Percentiles rank a stretch among this genome's conserved stretches.
Evolutionary conservation across 2,888 invertebrate genomes (phyloP).

Genomic region (Drosophila falleni): DNA sequence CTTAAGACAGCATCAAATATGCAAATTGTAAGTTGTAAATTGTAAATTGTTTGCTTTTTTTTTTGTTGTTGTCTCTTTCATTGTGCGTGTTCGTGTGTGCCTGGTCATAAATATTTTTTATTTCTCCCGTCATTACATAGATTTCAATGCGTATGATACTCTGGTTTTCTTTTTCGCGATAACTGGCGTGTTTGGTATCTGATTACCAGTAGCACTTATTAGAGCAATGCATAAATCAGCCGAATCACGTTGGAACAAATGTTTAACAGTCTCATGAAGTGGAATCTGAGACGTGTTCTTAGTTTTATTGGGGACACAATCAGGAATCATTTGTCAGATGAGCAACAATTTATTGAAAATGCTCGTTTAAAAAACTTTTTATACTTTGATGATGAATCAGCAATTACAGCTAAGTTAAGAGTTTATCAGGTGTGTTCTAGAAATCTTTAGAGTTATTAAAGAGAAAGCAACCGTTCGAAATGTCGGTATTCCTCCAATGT

Average conservation of each 20-base stretch:
- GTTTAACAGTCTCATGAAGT: slow-evolving; percentile 52
- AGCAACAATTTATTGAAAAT: slow-evolving; percentile 55
- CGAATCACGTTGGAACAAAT: slow-evolving; percentile 76
- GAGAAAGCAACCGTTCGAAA: too few relatives aligned
- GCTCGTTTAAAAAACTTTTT: slow-evolving; percentile 4
- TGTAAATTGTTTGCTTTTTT: slow-evolving; percentile 39
- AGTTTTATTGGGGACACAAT: slow-evolving; percentile 43
- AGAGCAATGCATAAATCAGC: slow-evolving; percentile 73
- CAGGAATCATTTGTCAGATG: slow-evolving; percentile 68
- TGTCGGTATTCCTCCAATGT: too few relatives aligned
- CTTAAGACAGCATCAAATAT: slow-evolving; percentile 69
- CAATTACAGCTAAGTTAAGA: slow-evolving; percentile 35
- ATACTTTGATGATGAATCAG: slow-evolving; percentile 47
- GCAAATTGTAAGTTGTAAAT: slow-evolving; percentile 66
- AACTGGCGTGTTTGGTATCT: slow-evolving; percentile 32
- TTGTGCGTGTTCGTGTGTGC: slow-evolving; percentile 34
- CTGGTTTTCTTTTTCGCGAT: slow-evolving; percentile 46
- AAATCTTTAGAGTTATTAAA: too few relatives aligned
- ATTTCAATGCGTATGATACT: slow-evolving; percentile 33
- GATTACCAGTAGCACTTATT: slow-evolving; percentile 74
- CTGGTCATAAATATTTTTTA: slow-evolving; percentile 44
- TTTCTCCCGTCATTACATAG: slow-evolving; percentile 32
- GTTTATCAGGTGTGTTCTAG: too few relatives aligned
- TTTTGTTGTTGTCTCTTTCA: slow-evolving; percentile 13
- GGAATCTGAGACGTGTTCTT: slow-evolving; percentile 6